Evolutionary conservation across 2,113 vertebrate genomes (phyloP), one percentile per base, ranked within the genome.

Genomic region (Nicator chloris): DNA sequence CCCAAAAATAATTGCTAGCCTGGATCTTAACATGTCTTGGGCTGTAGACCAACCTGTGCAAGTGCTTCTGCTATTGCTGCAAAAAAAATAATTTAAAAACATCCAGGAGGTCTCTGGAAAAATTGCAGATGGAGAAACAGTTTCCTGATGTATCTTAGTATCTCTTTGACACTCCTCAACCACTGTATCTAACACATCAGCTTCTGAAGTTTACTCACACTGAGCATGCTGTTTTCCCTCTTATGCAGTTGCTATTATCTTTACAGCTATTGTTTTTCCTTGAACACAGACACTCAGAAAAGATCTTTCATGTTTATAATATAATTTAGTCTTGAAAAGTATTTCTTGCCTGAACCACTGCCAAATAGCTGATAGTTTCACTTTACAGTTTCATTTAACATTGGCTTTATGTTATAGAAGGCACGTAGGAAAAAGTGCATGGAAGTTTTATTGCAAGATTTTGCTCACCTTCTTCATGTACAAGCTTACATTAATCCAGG

Each of bases 1-100:
- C 84, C 93, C 37, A 71, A 90, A 90, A 90, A 60, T 95, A 96
- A 95, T 94, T 96, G 53, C 79, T 85, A 83, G 56, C 39, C 40
- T 81, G 64, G 57, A 66, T 81, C 71, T 68, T 86, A 83, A 83
- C 85, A 57, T 60, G 85, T 77, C 85, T 83, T 86, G 31, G 54
- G 93, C 76, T 92, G 85, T 30, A 80, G 60, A 64, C 8, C 56
- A 76, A 94, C 13, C 66, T 50, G 3, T 80, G 68, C 35, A 77
- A 76, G n/a, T 33, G 37, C 28, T 92, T 81, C 93, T 90, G 30
- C 44, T 83, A 13, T 37, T 81, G 47, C 53, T 68, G 54, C 31
- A 61, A 47, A 50, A 35, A 44, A 70, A 23, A 47, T 10, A 23
- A 63, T 19, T 8, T 18, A n/a, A n/a, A 23, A 2, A 37, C 79